Base-by-base conservation (phyloP, 2,797 vertebrate genomes). In the Enteromius paludinosus region DNA sequence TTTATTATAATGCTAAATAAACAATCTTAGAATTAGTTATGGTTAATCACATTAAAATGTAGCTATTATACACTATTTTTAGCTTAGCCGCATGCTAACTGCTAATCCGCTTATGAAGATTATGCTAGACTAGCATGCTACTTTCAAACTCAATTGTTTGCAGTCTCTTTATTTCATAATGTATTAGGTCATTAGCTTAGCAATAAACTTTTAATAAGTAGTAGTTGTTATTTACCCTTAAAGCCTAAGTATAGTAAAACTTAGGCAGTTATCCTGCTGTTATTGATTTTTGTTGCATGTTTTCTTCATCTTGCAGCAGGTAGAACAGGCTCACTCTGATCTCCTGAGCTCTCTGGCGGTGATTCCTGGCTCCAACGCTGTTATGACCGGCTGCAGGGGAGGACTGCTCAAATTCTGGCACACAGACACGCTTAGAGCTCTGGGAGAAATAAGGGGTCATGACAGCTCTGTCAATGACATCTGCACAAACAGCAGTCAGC, bases 361-460 rank as follows among this genome's bases (percentile, higher is more conserved):
- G 79, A 91, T 99, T 28, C 98, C 98, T 0, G 94, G 94, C 0
- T 90, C 90, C 64, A 93, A 92, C 0, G 92, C 95, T 84, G 90
- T 99, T 83, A 94, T 99, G 83, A 97, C 97, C 0, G 96, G 95
- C 77, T 98, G 97, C 92, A 93, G 96, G 86, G 96, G 96, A 5
- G 98, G 98, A 15, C 92, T 96, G 86, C 89, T 99, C 85, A 97
- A 96, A 65, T 95, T 99, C 56, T 99, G 98, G 98, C 95, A 97
- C 11, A 85, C 94, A 33, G 94, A 97, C 43, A 95, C 95, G 0
- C 96, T 98, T 0, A 90, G 92, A 2, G 93, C 94, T 5, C 93
- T 95, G 0, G 96, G 95, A 18, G 97, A 99, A 82, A 91, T 97
- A 89, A 95, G 93, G 69, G 98, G 96, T 18, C 98, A 99, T 0